phyloP scores from a whole-genome alignment of 2,888 invertebrate genomes.

The Campopleginae sp. region DNA sequence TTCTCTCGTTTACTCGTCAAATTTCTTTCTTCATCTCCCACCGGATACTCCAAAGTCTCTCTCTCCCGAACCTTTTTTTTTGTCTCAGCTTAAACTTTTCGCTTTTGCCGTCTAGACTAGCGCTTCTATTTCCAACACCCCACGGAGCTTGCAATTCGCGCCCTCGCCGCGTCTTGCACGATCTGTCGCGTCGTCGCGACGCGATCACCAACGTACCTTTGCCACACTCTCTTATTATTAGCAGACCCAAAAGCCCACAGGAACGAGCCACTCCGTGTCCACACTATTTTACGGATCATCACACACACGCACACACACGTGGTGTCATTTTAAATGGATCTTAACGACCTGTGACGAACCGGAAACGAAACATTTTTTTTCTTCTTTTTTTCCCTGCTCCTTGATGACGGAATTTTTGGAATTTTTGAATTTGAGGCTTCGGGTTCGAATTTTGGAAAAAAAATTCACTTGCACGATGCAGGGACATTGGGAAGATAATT shows the following conservation, averaged over 20 bases:
- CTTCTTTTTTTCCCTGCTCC: neutral
- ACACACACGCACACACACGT: neutral
- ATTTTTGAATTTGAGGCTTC: neutral
- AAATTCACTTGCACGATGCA: too few species aligned
- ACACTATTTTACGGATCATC: conserved; percentile 21
- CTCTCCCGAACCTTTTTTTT: neutral
- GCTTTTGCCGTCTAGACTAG: conserved; percentile 63
- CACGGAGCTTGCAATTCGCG: conserved; percentile 58
- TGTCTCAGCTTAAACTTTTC: conserved; percentile 45
- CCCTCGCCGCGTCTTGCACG: conserved; percentile 58
- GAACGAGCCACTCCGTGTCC: neutral
- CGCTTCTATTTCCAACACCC: conserved; percentile 63
- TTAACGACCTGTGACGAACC: neutral
- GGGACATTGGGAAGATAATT: neutral
- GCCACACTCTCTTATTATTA: conserved; percentile 46
- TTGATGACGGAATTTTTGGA: neutral
- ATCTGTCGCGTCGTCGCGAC: conserved; percentile 40
- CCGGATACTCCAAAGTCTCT: conserved; percentile 34
- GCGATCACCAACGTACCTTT: conserved; percentile 51
- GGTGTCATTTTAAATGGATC: neutral
- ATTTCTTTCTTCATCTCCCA: conserved; percentile 13
- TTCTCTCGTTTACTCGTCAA: neutral
- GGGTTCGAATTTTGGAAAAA: too few species aligned
- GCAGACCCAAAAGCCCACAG: conserved; percentile 15
- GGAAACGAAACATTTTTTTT: neutral